Evolutionary conservation across 2,888 invertebrate genomes (phyloP).

Genomic region (Hemistola chrysoprasaria): DNA sequence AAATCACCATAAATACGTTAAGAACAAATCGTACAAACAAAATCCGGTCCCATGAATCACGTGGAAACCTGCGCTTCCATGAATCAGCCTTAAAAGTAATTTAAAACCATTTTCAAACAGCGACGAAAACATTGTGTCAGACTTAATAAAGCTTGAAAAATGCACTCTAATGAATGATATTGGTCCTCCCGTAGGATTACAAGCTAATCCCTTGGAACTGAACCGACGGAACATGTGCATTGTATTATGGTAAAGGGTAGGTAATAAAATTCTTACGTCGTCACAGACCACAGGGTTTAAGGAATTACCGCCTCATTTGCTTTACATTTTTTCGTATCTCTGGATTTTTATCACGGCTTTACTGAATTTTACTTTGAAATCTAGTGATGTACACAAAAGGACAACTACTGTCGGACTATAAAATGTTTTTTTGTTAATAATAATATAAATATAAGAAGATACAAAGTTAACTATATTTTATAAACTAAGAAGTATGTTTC

Average conservation of each 20-base stretch:
- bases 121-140: constrained; percentile 37
- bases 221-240: constrained; percentile 39
- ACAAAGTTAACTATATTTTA: too few relatives aligned
- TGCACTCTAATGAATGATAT: constrained; percentile 78
- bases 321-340: constrained; percentile 47
- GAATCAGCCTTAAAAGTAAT: constrained; percentile 54
- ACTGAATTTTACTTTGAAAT: too few relatives aligned
- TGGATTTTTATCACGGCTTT: constrained; percentile 39
- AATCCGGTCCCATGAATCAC: background rate
- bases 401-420: too few relatives aligned
- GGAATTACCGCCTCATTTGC: constrained; percentile 58
- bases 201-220: constrained; percentile 77
- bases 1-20: too few relatives aligned
- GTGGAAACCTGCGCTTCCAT: constrained; percentile 10
- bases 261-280: constrained; percentile 76
- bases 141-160: constrained; percentile 43
- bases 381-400: too few relatives aligned
- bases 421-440: too few relatives aligned
- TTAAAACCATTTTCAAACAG: constrained; percentile 56
- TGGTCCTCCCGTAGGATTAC: constrained; percentile 75
- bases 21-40: background rate
- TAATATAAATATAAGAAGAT: too few relatives aligned
- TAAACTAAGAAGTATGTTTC: too few relatives aligned
- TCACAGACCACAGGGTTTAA: constrained; percentile 51
- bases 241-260: constrained; percentile 34